Percentiles rank a stretch among this genome's conserved stretches.
These are phyloP conservation scores for Boleophthalmus pectinirostris DNA, from an alignment of 2,113 vertebrate genomes.

Conservation along the genomic window DNA sequence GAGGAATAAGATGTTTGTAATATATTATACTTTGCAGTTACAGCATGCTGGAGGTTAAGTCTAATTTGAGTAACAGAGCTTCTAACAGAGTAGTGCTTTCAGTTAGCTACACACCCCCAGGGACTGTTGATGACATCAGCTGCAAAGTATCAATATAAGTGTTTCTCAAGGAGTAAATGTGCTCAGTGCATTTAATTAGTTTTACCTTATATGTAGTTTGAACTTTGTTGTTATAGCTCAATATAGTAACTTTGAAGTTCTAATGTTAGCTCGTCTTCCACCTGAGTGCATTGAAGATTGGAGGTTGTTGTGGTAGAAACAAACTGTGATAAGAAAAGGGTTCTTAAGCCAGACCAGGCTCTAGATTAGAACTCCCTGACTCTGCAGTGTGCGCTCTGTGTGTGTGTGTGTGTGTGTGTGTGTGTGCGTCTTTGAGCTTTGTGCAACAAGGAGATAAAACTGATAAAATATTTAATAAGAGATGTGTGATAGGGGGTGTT, in stretches of 20 bases:
- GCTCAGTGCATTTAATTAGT: neutral
- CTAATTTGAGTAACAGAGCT: no score
- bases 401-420: slow-evolving; percentile 14
- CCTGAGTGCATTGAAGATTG: neutral
- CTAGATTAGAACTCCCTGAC: slow-evolving; percentile 26
- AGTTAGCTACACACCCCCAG: no score
- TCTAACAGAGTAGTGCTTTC: no score
- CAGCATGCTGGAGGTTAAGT: no score
- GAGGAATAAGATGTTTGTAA: no score
- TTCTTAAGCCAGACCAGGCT: slow-evolving; percentile 23
- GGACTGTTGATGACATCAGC: no score
- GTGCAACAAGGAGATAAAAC: slow-evolving; percentile 11
- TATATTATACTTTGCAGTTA: no score
- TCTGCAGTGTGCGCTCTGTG: slow-evolving; percentile 19
- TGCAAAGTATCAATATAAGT: neutral
- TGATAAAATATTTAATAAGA: slow-evolving; percentile 27
- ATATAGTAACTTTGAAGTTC: neutral
- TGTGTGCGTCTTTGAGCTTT: slow-evolving; percentile 15
- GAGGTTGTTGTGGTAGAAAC: slow-evolving; percentile 9
- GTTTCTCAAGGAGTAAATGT: neutral
- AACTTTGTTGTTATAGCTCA: neutral
- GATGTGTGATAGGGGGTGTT: neutral
- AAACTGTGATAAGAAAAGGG: slow-evolving; percentile 28
- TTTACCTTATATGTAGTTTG: neutral
- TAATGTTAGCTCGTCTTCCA: neutral